Conservation (phyloP, 1,140 invertebrate genomes). For the Archivesica marissinica region DNA sequence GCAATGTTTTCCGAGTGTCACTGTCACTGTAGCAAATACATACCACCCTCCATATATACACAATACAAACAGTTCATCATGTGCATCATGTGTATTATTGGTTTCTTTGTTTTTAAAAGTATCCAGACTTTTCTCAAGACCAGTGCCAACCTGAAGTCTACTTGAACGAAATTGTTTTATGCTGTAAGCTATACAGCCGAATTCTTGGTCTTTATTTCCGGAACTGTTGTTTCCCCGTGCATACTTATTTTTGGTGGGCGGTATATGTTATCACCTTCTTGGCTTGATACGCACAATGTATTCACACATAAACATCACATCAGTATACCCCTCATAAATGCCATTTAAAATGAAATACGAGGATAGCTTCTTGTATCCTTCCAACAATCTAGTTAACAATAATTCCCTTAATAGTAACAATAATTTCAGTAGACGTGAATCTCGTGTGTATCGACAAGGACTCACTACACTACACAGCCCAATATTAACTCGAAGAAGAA, state of each 20-base stretch:
- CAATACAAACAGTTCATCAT: too few species aligned
- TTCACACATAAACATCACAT: slow-evolving; percentile 11
- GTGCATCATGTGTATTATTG: too few species aligned
- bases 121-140: too few species aligned
- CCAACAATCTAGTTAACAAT: slow-evolving; percentile 11
- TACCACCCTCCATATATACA: neutral
- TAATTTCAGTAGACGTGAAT: slow-evolving; percentile 35
- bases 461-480: neutral
- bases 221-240: too few species aligned
- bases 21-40: slow-evolving; percentile 5
- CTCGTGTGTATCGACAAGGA: slow-evolving; percentile 13
- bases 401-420: slow-evolving; percentile 27
- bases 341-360: slow-evolving; percentile 5
- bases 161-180: too few species aligned
- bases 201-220: too few species aligned
- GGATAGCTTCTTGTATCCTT: neutral
- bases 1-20: neutral
- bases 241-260: neutral
- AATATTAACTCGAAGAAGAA: slow-evolving; percentile 23
- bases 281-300: neutral
- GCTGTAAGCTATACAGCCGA: too few species aligned
- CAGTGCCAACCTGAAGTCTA: too few species aligned
- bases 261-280: slow-evolving; percentile 3
- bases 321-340: slow-evolving; percentile 13
- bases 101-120: too few species aligned